Evolutionary conservation across 2,888 invertebrate species (phyloP), one percentile per base, ranked within the genome.

Genomic region (Gnatocerus cornutus): DNA sequence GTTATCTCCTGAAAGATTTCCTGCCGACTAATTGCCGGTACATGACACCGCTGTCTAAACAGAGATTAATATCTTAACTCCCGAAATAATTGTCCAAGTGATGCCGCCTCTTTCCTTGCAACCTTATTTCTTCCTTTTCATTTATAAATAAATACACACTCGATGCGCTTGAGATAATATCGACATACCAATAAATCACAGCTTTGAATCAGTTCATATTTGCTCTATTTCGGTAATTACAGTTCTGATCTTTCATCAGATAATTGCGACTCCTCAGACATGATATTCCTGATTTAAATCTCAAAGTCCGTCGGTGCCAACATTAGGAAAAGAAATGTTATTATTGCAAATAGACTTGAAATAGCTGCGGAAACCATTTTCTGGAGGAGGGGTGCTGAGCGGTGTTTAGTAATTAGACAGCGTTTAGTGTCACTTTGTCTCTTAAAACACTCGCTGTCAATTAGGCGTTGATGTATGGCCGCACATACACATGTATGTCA

Each of bases 361-460:
- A 84, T 82, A 82, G 80, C 79, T 63, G 72, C 73, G 76, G 71
- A 75, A 74, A 73, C 69, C 73, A 76, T 76, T 74, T 75, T 71
- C 68, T 72, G 71, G 74, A 74, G 68, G 74, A 64, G 76, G 73
- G 76, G 69, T 69, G 74, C 68, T 71, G 75, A 61, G 73, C 71
- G 74, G 72, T 72, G 73, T 73, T 73, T 69, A 77, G 83, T 84
- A 84, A 84, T 84, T 84, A 84, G 85, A 84, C 83, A 83, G 79
- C 85, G 82, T 85, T 85, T 85, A 85, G 85, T 83, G 85, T 84
- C 84, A 84, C 83, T 85, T 85, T 85, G 85, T 85, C 85, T 84
- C 79, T 73, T 76, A 77, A 79, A 82, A 81, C 81, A 77, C 77
- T 81, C 81, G 80, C 82, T 84, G 85, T 84, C 85, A 85, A 85